Conservation (phyloP, 2,888 invertebrate genomes). For the Pecten maximus region DNA sequence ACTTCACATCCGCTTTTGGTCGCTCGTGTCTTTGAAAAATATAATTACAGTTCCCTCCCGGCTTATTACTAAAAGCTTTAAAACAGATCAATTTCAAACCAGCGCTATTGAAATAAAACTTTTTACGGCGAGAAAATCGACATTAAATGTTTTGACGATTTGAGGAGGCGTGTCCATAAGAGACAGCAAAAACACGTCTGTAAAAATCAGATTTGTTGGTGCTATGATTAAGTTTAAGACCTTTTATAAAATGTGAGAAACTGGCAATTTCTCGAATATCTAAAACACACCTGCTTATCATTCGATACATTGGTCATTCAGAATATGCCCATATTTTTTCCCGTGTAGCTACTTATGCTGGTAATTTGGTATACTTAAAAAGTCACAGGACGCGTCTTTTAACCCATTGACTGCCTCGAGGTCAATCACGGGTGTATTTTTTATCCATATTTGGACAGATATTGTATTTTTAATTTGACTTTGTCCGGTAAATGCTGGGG, state of each 20-base stretch:
- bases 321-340: not conserved
- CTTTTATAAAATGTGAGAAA: slow-evolving; percentile 9
- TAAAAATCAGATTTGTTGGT: not conserved
- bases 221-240: not conserved
- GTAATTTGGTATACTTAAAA: slow-evolving; percentile 6
- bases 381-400: not conserved
- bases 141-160: slow-evolving; percentile 24
- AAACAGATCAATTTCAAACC: slow-evolving; percentile 19
- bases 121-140: slow-evolving; percentile 29
- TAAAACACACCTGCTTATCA: not conserved
- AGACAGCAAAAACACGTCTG: slow-evolving; percentile 3
- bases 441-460: not conserved
- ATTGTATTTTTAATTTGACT: not conserved
- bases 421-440: not conserved
- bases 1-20: slow-evolving; percentile 1
- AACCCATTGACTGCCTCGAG: not conserved
- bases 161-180: not conserved
- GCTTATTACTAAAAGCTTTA: slow-evolving; percentile 5
- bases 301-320: not conserved
- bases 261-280: slow-evolving; percentile 5
- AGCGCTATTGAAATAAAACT: not conserved
- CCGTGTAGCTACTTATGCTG: not conserved
- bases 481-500: not conserved
- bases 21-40: not conserved
- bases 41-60: not conserved